A percentile compares a stretch with the other conserved stretches of the same genome.
Evolutionary conservation across 2,888 invertebrate species (phyloP).

Genomic region (Philonicus albiceps): DNA sequence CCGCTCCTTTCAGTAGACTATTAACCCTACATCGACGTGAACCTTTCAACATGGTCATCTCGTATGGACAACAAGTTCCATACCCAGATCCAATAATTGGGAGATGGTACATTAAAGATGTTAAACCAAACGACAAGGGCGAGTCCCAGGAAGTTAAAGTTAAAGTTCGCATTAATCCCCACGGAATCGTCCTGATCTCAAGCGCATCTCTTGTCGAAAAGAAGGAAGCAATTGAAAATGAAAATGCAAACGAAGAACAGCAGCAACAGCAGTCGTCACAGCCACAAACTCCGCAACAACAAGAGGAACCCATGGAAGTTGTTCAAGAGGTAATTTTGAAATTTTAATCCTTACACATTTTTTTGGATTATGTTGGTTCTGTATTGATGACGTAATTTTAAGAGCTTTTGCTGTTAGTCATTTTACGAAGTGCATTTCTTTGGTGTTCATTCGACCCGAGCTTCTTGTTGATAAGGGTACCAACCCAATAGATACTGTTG

Average conservation of each 20-base stretch:
- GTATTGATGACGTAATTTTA: constrained; percentile 27
- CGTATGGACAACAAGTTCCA: constrained; percentile 79
- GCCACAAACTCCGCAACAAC: constrained; percentile 62
- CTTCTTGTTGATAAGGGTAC: not conserved
- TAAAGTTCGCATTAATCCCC: constrained; percentile 91
- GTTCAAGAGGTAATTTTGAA: constrained; percentile 30
- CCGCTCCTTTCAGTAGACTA: constrained; percentile 93
- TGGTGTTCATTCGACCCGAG: not conserved
- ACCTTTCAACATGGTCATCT: constrained; percentile 86
- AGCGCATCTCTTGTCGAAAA: constrained; percentile 86
- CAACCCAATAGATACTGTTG: not conserved
- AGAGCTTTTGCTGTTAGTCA: not conserved
- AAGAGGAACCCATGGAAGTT: constrained; percentile 63
- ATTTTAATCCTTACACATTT: not conserved
- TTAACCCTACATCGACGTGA: constrained; percentile 90
- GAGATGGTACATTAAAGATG: constrained; percentile 81
- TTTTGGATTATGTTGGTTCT: constrained; percentile 28
- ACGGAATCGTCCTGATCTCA: constrained; percentile 89
- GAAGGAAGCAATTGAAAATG: constrained; percentile 63
- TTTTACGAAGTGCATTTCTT: not conserved
- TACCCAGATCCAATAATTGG: constrained; percentile 83
- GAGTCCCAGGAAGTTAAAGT: constrained; percentile 96
- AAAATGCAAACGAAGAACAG: constrained; percentile 50
- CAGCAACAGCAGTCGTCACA: constrained; percentile 54
- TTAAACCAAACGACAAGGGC: constrained; percentile 86